Evolutionary conservation across 1,140 invertebrate genomes (phyloP), one percentile per base, ranked within the genome.

Genomic region (Cyphomyrmex costatus): DNA sequence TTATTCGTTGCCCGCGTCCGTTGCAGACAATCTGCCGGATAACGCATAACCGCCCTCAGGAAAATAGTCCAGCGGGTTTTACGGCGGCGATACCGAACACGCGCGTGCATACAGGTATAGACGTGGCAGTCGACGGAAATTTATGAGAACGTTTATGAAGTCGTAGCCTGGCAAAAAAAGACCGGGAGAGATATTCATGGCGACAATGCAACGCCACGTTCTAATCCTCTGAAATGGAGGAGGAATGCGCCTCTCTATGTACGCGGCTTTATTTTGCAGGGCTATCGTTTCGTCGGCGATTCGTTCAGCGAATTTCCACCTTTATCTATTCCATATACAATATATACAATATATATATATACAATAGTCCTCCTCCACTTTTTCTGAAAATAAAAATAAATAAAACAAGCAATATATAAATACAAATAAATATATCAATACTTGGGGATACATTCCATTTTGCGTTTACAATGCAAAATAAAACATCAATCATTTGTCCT

Each of bases 61-160:
- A 86, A 85, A 91, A 91, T 88, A 70, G 79, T 83, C 42, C 53
- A 56, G 49, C 30, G 61, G 86, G 66, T 86, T 91, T 91, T 91
- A 88, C 82, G 58, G 49, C 33, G 24, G 27, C 53, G 85, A 76
- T 76, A 46, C 51, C 53, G 56, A 46, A 30, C 56, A 36, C 53
- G 36, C 46, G 61, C 76, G 66, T 36, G 68, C 36, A 46, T 27
- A 27, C 68, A 42, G 10, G n/a, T 16, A 60, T 36, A 56, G 12
- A 60, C 51, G 46, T 63, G 56, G 42, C 85, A 61, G 78, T 71
- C 49, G 27, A 49, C 46, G 73, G 86, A 71, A 91, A 90, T 91
- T 91, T 88, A 91, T 90, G 89, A 88, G 90, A 91, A 90, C 89
- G 78, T 91, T 90, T 88, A 90, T 79, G 89, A 90, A 91, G 74